Evolutionary conservation across 2,888 invertebrate genomes (phyloP), one percentile per base, ranked within the genome.

Genomic region (Linyphia triangularis): DNA sequence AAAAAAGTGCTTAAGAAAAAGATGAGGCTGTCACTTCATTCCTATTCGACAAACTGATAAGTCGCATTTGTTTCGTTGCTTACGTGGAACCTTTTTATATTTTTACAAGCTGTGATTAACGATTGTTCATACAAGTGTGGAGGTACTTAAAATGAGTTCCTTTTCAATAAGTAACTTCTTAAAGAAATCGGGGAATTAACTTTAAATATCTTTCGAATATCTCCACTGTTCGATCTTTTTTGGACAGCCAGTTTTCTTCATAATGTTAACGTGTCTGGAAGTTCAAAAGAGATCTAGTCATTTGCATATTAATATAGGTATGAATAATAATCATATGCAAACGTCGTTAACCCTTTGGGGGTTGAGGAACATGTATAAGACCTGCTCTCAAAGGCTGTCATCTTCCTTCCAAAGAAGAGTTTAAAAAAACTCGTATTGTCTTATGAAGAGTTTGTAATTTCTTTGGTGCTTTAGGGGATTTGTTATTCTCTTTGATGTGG

Each of bases 231-330:
- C 26, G 33, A 24, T 30, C 24, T 79, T 79, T 33, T 79, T 6
- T 10, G 28, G 69, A n/a, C 37, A 81, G 61, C 81, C 81, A 81
- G 81, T 81, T 67, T 79, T 67, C 43, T 30, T 30, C 81, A 70
- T 24, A 63, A 82, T 67, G n/a, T 67, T 82, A 72, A 69, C 51
- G 65, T 67, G 51, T 40, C 77, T 30, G n/a, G 37, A 70, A 72
- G 72, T 72, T 72, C 72, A 82, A 82, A 70, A 22, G 69, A 33
- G 72, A 40, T 72, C 63, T 59, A 61, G 16, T 67, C 84, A 84
- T 84, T 75, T 84, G 67, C 75, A 84, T 84, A 67, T 75, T 84
- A 84, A 84, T 84, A 75, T 84, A 40, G 30, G 37, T 67, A 84
- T 84, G 84, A 84, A 84, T 84, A 84, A 84, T 84, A 84, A 84